A percentile compares a stretch with the other conserved stretches of the same genome.
These are phyloP conservation scores for Potamilus streckersoni DNA, from an alignment of 1,140 invertebrate genomes.

Conservation along the genomic window DNA sequence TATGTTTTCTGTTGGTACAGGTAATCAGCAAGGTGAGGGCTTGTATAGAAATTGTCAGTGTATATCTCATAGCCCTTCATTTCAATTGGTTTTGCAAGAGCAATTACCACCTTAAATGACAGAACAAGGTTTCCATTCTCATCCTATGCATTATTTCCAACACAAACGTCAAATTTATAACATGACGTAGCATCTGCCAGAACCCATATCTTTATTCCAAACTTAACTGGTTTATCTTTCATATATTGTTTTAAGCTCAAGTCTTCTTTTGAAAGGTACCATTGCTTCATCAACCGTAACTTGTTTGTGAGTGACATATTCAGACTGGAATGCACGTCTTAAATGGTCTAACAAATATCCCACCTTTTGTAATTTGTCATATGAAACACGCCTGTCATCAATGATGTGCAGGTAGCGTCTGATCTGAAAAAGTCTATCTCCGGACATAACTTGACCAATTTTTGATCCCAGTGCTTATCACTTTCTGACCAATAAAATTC, in stretches of 20 bases:
- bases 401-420: conserved; percentile 16
- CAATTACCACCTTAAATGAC: conserved; percentile 61
- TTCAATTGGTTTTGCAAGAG: conserved; percentile 52
- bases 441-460: conserved; percentile 13
- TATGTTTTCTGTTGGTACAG: conserved; percentile 55
- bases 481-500: conserved; percentile 22
- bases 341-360: conserved; percentile 20
- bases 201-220: conserved; percentile 11
- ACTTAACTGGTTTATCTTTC: conserved; percentile 35
- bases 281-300: conserved; percentile 19
- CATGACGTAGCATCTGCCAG: conserved; percentile 9
- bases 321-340: conserved; percentile 3
- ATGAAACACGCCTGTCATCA: conserved; percentile 14
- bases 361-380: neutral
- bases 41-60: too few species aligned
- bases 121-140: conserved; percentile 36
- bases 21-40: conserved; percentile 43
- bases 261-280: too few species aligned
- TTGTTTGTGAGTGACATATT: conserved; percentile 20
- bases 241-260: conserved; percentile 30
- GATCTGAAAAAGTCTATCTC: conserved; percentile 24
- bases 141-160: conserved; percentile 9
- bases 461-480: neutral
- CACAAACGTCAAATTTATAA: conserved; percentile 26
- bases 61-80: too few species aligned